Base-by-base conservation (phyloP, 2,888 invertebrate species). In the Poecilobothrus nobilitatus region DNA sequence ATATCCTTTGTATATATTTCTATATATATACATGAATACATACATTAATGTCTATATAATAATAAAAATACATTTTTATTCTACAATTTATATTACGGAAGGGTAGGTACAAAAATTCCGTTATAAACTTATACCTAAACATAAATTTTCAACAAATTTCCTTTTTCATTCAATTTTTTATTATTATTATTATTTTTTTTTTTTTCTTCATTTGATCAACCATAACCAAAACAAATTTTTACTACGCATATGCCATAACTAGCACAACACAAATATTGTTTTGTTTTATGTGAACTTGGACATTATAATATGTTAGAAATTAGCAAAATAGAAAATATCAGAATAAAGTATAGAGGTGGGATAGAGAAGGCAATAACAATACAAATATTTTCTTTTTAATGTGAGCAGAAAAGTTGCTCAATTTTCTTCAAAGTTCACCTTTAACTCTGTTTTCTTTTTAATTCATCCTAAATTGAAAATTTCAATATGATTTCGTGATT, bases 161-260 rank as follows among this genome's bases (percentile, higher is more conserved):
- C 41, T 9, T 41, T 41, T 41, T 18, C 27, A 27, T 27, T 27
- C 27, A 27, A 27, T 27, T 27, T 4, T 27, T 27, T 5, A 2
- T 27, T 27, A 4, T 5, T 2, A 4, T 2, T 27, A 5, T 27
- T 27, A 5, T 27, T 27, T 27, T 27, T 27, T 5, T 27, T 27
- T 18, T 53, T 18, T 53, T 18, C 18, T 53, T 53, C 7, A 53
- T 27, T 27, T 53, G 7, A 12, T 41, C 41, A 53, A 6, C 53
- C 53, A 53, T 53, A 53, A 53, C 53, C 53, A 53, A 53, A 53
- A 53, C 2, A 12, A 18, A 53, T 53, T 53, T 53, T 53, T 53
- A 53, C 53, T 53, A 53, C 53, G 53, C 53, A 53, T 53, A 53
- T 53, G 53, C 18, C 53, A 53, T 53, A 53, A n/a, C 53, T 53